Percentiles rank a stretch among this genome's conserved stretches.
These are phyloP conservation scores for Pseudomyrmex dendroicus DNA, from an alignment of 1,140 invertebrate species.

Conservation along the genomic window DNA sequence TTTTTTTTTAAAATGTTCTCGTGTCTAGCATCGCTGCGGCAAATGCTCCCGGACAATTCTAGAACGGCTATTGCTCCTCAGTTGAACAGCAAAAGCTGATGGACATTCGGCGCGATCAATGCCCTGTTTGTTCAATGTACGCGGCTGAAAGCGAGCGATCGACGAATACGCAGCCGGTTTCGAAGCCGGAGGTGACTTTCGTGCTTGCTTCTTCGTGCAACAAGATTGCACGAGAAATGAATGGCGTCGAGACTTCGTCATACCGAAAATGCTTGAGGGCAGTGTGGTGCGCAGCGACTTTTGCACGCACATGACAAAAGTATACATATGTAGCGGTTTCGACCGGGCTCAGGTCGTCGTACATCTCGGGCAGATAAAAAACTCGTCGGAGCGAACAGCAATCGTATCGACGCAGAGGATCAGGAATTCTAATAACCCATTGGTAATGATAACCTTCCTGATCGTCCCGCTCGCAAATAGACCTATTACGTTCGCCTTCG, in stretches of 20 bases:
- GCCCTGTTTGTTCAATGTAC: constrained; percentile 64
- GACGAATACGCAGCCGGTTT: constrained; percentile 62
- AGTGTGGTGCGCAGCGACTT: constrained; percentile 45
- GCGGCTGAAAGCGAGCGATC: constrained; percentile 57
- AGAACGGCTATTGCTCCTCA: constrained; percentile 20
- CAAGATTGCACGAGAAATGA: constrained; percentile 73
- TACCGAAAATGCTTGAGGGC: constrained; percentile 65
- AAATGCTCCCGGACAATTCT: constrained; percentile 7
- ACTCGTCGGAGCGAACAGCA: constrained; percentile 9
- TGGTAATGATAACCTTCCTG: constrained; percentile 44
- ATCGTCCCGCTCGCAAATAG: constrained; percentile 39
- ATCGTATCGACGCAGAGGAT: constrained; percentile 34
- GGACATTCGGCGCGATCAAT: constrained; percentile 57
- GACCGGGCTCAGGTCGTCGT: constrained; percentile 30
- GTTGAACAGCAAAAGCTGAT: constrained; percentile 32
- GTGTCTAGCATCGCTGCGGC: background rate
- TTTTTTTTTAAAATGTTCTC: background rate
- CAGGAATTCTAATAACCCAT: constrained; percentile 64
- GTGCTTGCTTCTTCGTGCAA: constrained; percentile 69
- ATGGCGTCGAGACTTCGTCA: constrained; percentile 72
- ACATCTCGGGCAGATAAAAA: constrained; percentile 28
- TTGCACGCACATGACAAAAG: constrained; percentile 63
- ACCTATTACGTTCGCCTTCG: constrained; percentile 43
- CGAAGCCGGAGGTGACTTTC: constrained; percentile 57
- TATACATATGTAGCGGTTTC: constrained; percentile 47